Percentiles rank a stretch among this genome's conserved stretches.
These are phyloP conservation scores for Siniperca obscura DNA, from an alignment of 2,797 vertebrate species.

Conservation along the genomic window DNA sequence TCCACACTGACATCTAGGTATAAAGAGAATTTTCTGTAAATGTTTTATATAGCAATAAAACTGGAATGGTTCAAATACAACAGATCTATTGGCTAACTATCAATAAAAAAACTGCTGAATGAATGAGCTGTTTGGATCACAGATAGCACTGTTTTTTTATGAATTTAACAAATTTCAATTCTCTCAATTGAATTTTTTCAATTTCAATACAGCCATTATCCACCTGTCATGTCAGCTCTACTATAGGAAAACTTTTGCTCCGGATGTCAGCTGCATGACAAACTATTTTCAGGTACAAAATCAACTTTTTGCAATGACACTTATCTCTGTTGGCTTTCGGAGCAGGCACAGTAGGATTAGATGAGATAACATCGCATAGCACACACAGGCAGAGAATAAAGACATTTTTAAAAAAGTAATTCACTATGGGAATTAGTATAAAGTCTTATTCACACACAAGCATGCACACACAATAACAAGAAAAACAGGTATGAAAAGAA, in stretches of 20 bases:
- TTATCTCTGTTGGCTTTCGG: not conserved
- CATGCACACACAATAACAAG: not conserved
- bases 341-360: not conserved
- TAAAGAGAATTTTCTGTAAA: too few relatives aligned
- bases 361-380: not conserved
- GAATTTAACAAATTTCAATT: not conserved
- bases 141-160: too few relatives aligned
- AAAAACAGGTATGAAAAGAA: not conserved
- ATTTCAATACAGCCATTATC: not conserved
- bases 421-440: not conserved
- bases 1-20: too few relatives aligned
- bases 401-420: not conserved
- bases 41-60: too few relatives aligned
- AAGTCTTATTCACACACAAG: not conserved
- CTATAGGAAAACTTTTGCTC: not conserved
- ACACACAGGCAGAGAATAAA: not conserved
- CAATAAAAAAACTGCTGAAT: too few relatives aligned
- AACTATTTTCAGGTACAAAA: not conserved
- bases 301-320: not conserved
- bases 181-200: not conserved
- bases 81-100: too few relatives aligned
- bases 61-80: too few relatives aligned
- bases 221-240: not conserved
- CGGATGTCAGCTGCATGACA: not conserved
- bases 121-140: too few relatives aligned